These are phyloP conservation scores for Cliona cf. orientalis DNA, from an alignment of 37 sponge, comb jelly and placozoan genomes.

Conservation along the genomic window DNA sequence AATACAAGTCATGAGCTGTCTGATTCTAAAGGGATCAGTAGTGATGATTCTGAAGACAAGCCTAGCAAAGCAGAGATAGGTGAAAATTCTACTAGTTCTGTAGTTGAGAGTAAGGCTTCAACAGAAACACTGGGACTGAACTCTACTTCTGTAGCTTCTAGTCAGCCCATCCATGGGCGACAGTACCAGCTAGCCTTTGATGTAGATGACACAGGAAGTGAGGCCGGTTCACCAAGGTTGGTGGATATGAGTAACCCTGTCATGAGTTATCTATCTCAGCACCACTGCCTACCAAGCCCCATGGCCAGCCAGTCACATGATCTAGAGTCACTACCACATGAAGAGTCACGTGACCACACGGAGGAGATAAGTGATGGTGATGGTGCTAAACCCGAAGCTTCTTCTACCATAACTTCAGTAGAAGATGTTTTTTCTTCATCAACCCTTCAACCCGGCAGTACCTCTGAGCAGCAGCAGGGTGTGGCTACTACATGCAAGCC, in stretches of 20 bases:
- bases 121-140: too few species aligned
- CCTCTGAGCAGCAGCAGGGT: not conserved
- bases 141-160: not conserved
- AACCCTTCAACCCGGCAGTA: not conserved
- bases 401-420: too few species aligned
- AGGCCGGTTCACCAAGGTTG: not conserved
- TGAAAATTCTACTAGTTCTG: too few species aligned
- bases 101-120: too few species aligned
- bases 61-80: too few species aligned
- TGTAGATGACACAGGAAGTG: conserved; percentile 27
- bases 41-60: not conserved
- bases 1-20: too few species aligned
- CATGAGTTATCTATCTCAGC: not conserved
- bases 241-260: not conserved
- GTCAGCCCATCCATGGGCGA: not conserved
- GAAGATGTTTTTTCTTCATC: not conserved
- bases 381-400: too few species aligned
- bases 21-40: too few species aligned
- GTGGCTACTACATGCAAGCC: too few species aligned
- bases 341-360: not conserved
- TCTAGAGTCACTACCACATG: not conserved
- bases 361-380: not conserved
- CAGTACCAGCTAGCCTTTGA: conserved; percentile 55
- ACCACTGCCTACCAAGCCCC: not conserved
- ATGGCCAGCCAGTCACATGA: not conserved